Base-by-base conservation (phyloP, 2,888 invertebrate genomes). In the Aradus depressus region DNA sequence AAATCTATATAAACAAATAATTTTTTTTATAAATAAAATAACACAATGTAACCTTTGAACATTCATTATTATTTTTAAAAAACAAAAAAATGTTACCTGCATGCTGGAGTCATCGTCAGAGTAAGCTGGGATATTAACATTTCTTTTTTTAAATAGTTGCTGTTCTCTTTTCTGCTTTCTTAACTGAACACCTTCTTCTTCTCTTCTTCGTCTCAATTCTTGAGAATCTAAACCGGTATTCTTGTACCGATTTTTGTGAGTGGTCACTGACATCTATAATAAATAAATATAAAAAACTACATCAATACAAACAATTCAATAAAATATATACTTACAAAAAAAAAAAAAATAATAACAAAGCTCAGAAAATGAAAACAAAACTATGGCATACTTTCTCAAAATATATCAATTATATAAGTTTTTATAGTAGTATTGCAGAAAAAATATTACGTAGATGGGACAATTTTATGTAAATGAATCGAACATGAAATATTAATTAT, bases 151-250 rank as follows among this genome's bases (percentile, higher is more conserved):
- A 58, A 87, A 89, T 31, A 95, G 71, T 68, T 95, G 95, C 66
- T 92, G 90, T 68, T 96, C 96, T 56, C 95, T 73, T 69, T 95
- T 95, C 64, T 91, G 91, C 74, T 96, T 96, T 47, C 96, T 73
- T 43, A 97, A 73, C 65, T 96, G 95, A 23, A 97, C 87, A 22
- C 95, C 95, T 68, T 95, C 95, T 64, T 97, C 96, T 68, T 96
- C 96, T 35, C 96, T 75, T 34, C 95, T 74, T 47, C 95, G 78
- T 43, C 96, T 77, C 62, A 95, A 73, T 70, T 96, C 95, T 60
- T 92, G 85, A 3, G 90, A 86, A 70, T 93, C 92, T 61, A 92
- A 71, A 2, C 88, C 91, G 58, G 81, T 80, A 74, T 93, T 93
- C 80, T 96, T 95, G 68, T 95, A 96, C 62, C 91, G 83, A 70